Percentiles rank a stretch among this genome's conserved stretches.
These are phyloP conservation scores for Ormyrus rosae DNA, from an alignment of 2,888 invertebrate genomes.

Conservation along the genomic window DNA sequence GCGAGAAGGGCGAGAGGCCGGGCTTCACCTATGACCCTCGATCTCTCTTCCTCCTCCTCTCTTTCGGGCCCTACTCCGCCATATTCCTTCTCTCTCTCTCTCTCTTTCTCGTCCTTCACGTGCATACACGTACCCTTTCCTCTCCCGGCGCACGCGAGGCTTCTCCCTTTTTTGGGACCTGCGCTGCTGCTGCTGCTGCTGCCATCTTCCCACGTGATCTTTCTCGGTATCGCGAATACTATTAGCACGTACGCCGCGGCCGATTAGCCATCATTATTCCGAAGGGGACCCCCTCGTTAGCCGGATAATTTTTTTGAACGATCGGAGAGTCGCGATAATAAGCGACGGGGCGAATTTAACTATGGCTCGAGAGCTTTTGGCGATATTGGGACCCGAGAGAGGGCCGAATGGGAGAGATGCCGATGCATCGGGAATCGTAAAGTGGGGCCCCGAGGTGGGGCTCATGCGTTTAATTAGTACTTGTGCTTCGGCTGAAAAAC, in stretches of 20 bases:
- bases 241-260: conserved; percentile 56
- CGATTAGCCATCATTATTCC: conserved; percentile 59
- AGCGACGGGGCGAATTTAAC: background rate
- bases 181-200: background rate
- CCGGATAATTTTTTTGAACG: conserved; percentile 57
- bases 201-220: conserved; percentile 57
- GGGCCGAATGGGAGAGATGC: background rate
- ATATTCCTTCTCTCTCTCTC: background rate
- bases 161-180: conserved; percentile 44
- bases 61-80: background rate
- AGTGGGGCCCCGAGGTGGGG: background rate
- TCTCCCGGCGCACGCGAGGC: conserved; percentile 20
- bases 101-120: conserved; percentile 38
- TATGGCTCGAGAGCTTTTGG: background rate
- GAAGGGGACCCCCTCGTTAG: conserved; percentile 51
- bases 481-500: background rate
- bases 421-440: conserved; percentile 52
- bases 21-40: conserved; percentile 73
- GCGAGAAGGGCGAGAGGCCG: conserved; percentile 68
- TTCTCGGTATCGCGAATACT: conserved; percentile 58
- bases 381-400: background rate
- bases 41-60: conserved; percentile 61
- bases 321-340: conserved; percentile 48
- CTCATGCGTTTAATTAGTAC: conserved; percentile 37
- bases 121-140: conserved; percentile 34